A percentile compares a stretch with the other conserved stretches of the same genome.
Conservation (phyloP, 2,888 invertebrate species). For the Eristalis intricaria region DNA sequence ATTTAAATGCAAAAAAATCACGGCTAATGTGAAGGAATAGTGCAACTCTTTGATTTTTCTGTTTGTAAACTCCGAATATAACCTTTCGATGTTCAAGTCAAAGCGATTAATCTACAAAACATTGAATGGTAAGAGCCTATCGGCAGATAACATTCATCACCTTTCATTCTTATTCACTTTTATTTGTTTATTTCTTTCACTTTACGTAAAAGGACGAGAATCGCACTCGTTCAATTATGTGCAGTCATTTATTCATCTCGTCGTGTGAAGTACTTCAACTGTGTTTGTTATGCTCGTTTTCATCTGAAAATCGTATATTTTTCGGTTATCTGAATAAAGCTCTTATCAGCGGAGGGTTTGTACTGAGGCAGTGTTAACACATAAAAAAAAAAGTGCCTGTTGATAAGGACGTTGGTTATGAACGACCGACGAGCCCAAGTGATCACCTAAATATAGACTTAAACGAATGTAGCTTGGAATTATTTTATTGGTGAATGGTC, state of each 20-base stretch:
- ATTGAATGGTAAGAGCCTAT: conserved; percentile 46
- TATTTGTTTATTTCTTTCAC: conserved; percentile 22
- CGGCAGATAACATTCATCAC: not conserved
- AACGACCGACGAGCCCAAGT: conserved; percentile 21
- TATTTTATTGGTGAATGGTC: not conserved
- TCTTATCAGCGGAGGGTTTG: conserved; percentile 52
- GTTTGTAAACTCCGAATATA: not conserved
- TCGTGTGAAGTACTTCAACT: not conserved
- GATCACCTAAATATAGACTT: conserved; percentile 40
- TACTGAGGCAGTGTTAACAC: conserved; percentile 29
- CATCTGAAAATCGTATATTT: conserved; percentile 44
- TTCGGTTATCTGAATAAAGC: conserved; percentile 45
- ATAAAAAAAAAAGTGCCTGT: conserved; percentile 10
- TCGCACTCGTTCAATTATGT: not conserved
- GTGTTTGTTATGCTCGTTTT: conserved; percentile 23
- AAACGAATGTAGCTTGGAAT: not conserved
- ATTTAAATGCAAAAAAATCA: conserved; percentile 9
- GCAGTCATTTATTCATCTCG: too few species aligned
- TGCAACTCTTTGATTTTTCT: not conserved
- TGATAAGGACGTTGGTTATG: conserved; percentile 55
- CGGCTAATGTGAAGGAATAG: conserved; percentile 30
- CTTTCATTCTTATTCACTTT: not conserved
- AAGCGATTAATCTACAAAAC: conserved; percentile 44
- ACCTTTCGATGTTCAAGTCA: conserved; percentile 55
- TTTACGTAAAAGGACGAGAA: not conserved